Evolutionary conservation across 2,797 vertebrate genomes (phyloP), one percentile per base, ranked within the genome.

Genomic region (Mus caroli): DNA sequence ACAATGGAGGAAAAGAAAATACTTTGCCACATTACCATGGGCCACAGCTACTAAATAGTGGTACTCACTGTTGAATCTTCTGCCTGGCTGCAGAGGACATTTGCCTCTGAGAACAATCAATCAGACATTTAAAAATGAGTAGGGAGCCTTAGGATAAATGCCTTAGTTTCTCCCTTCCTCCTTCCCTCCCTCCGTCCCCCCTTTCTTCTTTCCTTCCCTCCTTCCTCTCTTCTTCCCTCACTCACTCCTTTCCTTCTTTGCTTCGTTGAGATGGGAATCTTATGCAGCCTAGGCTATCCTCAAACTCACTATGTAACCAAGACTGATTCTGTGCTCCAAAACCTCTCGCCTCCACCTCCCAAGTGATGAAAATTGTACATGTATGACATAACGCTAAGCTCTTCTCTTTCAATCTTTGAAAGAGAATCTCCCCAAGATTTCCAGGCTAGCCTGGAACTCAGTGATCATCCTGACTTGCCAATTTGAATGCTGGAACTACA

Each of bases 61-160:
- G 14, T 58, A 17, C 15, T 17, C 24, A n/a, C 56, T 58, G 3
- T 95, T 69, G 54, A 86, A 90, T 28, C 54, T 43, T 71, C 17
- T 69, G 19, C n/a, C 34, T 92, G 40, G 37, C 71, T 92, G 92
- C 26, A 89, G n/a, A 84, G 34, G 60, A 71, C 54, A 89, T 56
- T 80, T 96, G 50, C 77, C 56, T 79, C 84, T 77, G 88, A 96
- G 56, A 87, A 12, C 94, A 87, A 95, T 50, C 94, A 87, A 95
- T 50, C 28, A 34, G 54, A 77, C 46, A 91, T 92, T 77, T 83
- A 92, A 94, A 64, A 94, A 90, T 91, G 56, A 40, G 31, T 64
- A 17, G 2, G 22, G 52, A 95, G 19, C 54, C 78, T 86, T 82
- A 71, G 46, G n/a, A 77, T 71, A 73, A 84, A 56, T 34, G 3